Conservation (phyloP, 2,888 invertebrate species). For the Caenorhabditis sp. region DNA sequence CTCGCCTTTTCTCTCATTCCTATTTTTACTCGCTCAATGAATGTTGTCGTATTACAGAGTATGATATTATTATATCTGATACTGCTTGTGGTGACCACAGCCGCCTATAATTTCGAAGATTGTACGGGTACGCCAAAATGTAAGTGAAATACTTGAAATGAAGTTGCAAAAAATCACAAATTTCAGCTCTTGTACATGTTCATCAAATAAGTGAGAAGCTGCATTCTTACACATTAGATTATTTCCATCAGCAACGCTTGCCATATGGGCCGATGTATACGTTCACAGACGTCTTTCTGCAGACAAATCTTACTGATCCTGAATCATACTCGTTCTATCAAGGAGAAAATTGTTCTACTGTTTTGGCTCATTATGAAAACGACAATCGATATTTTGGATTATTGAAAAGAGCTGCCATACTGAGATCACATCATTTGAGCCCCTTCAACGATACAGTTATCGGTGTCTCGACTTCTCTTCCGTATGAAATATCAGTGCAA, state of each 20-base stretch:
- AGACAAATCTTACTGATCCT: slow-evolving; percentile 44
- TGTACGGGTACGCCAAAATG: slow-evolving; percentile 21
- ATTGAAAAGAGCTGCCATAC: slow-evolving; percentile 88
- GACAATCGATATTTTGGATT: slow-evolving; percentile 73
- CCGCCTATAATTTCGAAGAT: slow-evolving; percentile 25
- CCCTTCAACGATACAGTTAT: slow-evolving; percentile 71
- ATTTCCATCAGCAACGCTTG: slow-evolving; percentile 36
- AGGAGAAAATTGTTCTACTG: slow-evolving; percentile 48
- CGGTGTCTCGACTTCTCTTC: slow-evolving; percentile 65
- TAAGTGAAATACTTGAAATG: slow-evolving; percentile 10
- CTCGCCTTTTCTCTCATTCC: too few species aligned
- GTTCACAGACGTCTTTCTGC: slow-evolving; percentile 52
- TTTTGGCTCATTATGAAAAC: slow-evolving; percentile 43
- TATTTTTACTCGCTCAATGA: neutral
- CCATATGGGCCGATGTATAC: slow-evolving; percentile 22
- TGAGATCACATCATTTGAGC: slow-evolving; percentile 74
- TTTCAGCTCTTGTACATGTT: slow-evolving; percentile 19
- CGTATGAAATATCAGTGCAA: slow-evolving; percentile 65
- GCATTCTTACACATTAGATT: slow-evolving; percentile 37
- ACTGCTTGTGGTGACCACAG: neutral
- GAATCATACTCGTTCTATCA: slow-evolving; percentile 51
- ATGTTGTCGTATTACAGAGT: neutral
- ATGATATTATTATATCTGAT: neutral
- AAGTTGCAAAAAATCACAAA: slow-evolving; percentile 1
- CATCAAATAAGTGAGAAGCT: slow-evolving; percentile 16